Conservation (phyloP, 53 echinoderm and acorn worm genomes). For the Paracentrotus lividus region DNA sequence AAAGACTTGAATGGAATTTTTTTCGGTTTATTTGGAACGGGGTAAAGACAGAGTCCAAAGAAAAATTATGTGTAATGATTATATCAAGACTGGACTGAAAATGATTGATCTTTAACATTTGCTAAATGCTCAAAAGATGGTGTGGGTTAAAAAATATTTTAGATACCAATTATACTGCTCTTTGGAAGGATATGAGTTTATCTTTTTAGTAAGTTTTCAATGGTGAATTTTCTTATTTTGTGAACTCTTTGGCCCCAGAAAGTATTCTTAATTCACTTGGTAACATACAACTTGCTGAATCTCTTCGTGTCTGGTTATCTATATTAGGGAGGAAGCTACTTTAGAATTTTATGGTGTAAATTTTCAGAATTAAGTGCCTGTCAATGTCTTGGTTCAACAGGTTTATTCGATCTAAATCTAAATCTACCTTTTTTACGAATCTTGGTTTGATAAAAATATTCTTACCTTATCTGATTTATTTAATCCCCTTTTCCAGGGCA, state of each 20-base stretch:
- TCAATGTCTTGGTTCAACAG: background rate
- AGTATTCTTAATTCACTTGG: background rate
- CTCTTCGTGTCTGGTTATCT: background rate
- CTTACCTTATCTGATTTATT: background rate
- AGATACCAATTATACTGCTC: background rate
- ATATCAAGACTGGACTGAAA: background rate
- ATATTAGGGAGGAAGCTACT: background rate
- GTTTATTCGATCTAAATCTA: background rate
- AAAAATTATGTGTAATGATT: background rate
- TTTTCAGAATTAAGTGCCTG: too few relatives aligned
- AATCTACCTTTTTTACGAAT: background rate
- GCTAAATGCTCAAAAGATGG: background rate
- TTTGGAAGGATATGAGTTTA: background rate
- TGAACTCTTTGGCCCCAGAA: constrained; percentile 32
- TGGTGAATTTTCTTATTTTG: background rate
- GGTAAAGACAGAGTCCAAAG: background rate
- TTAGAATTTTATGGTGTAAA: background rate
- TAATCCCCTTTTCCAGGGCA: background rate
- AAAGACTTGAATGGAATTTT: background rate
- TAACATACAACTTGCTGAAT: background rate
- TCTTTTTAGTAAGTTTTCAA: background rate
- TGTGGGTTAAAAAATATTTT: background rate
- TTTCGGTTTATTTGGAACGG: background rate
- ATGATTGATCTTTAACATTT: background rate
- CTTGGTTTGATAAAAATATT: background rate